phyloP scores from a whole-genome alignment of 1,140 invertebrate genomes.

The Papilio xuthus region DNA sequence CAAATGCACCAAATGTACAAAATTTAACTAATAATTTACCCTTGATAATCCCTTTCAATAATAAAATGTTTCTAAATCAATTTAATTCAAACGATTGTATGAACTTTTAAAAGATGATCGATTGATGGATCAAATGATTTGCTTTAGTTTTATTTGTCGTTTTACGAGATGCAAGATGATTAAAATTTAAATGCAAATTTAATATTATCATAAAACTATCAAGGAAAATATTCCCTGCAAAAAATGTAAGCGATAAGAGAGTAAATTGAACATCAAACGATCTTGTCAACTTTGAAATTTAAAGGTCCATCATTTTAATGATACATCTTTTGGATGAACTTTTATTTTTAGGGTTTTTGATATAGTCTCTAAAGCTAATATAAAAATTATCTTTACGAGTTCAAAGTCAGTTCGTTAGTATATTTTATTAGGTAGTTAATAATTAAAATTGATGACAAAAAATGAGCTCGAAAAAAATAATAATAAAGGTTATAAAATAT shows the following conservation, averaged over 20 bases:
- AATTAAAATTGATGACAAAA: constrained; percentile 8
- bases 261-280: constrained; percentile 37
- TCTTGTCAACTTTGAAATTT: constrained; percentile 31
- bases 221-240: constrained; percentile 9
- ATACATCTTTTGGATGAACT: constrained; percentile 14
- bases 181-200: constrained; percentile 23
- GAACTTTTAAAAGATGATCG: constrained; percentile 37
- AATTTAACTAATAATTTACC: background rate
- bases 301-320: constrained; percentile 38
- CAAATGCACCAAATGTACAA: background rate
- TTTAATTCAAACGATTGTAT: constrained; percentile 33
- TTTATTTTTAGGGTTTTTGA: constrained; percentile 33
- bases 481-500: background rate
- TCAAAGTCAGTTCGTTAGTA: constrained; percentile 24
- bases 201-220: constrained; percentile 12
- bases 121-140: constrained; percentile 34
- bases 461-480: background rate
- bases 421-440: constrained; percentile 25
- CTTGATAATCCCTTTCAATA: background rate
- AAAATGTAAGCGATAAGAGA: constrained; percentile 14
- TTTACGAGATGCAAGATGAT: constrained; percentile 12
- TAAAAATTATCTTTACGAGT: constrained; percentile 37
- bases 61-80: background rate
- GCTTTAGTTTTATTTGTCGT: constrained; percentile 2
- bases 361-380: constrained; percentile 14